Evolutionary conservation across 2,888 invertebrate species (phyloP).

Genomic region (Philereme transversata): DNA sequence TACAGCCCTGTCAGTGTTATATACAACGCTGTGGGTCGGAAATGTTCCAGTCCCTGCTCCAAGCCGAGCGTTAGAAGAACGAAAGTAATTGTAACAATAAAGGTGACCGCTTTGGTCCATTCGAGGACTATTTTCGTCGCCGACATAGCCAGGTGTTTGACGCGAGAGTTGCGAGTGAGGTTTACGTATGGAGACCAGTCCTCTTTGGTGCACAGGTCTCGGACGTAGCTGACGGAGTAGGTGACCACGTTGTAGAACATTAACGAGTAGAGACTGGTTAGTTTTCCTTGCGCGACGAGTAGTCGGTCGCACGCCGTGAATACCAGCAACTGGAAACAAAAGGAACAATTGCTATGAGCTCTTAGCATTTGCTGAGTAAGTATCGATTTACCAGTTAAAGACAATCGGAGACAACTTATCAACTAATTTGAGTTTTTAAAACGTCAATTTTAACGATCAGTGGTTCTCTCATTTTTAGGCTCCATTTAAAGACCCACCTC

Average conservation of each 20-base stretch:
- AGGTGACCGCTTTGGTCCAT: slow-evolving; percentile 92
- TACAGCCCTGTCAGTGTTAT: slow-evolving; percentile 87
- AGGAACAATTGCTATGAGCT: background rate
- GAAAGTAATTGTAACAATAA: slow-evolving; percentile 90
- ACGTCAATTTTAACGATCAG: too few species aligned
- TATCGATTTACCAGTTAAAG: too few species aligned
- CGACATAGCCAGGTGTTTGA: slow-evolving; percentile 91
- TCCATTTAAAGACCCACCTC: too few species aligned
- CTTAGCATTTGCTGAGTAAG: background rate
- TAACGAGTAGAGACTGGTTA: slow-evolving; percentile 89
- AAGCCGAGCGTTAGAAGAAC: slow-evolving; percentile 89
- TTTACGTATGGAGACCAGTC: slow-evolving; percentile 91
- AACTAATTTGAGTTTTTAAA: too few species aligned
- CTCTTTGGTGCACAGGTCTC: slow-evolving; percentile 88
- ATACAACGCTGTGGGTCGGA: slow-evolving; percentile 87
- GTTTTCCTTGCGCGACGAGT: slow-evolving; percentile 82
- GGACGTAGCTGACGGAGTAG: slow-evolving; percentile 90
- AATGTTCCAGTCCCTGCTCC: slow-evolving; percentile 90
- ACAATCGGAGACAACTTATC: too few species aligned
- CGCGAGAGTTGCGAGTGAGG: slow-evolving; percentile 88
- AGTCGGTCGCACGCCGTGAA: slow-evolving; percentile 89
- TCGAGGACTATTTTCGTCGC: slow-evolving; percentile 91
- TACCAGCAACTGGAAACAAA: slow-evolving; percentile 85
- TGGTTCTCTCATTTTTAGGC: too few species aligned
- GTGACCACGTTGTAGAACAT: slow-evolving; percentile 93